Conservation (phyloP, 2,113 vertebrate genomes). For the Boleophthalmus pectinirostris region DNA sequence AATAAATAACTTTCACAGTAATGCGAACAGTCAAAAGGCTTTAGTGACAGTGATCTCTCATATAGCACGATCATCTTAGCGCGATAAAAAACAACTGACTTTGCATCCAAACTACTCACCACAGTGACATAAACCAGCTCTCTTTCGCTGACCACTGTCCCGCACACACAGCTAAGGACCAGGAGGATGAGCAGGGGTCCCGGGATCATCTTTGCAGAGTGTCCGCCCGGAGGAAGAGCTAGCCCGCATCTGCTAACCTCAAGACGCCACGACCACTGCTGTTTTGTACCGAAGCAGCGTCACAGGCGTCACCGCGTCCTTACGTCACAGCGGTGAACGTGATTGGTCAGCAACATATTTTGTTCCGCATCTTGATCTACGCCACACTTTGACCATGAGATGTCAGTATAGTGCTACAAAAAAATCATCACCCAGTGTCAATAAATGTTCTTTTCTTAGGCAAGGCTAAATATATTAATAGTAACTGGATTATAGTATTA, state of each 20-base stretch:
- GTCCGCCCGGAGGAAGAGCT: not conserved
- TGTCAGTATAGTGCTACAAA: slow-evolving; percentile 25
- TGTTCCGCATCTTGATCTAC: not conserved
- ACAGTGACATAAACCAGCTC: slow-evolving; percentile 56
- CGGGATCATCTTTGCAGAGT: slow-evolving; percentile 36
- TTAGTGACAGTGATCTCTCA: not conserved
- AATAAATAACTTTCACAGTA: too few species aligned
- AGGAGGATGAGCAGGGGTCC: slow-evolving; percentile 12
- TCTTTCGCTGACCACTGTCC: slow-evolving; percentile 21
- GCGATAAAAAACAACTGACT: not conserved
- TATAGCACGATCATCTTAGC: not conserved
- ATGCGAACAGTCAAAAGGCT: not conserved
- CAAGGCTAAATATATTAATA: too few species aligned
- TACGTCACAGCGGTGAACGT: not conserved
- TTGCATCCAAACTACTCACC: slow-evolving; percentile 49
- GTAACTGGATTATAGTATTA: too few species aligned
- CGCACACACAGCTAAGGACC: slow-evolving; percentile 7
- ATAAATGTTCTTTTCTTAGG: not conserved
- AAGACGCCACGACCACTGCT: not conserved
- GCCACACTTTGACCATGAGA: slow-evolving; percentile 24
- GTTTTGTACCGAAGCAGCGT: not conserved
- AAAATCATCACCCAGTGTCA: too few species aligned
- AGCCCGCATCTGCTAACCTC: not conserved
- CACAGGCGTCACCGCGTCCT: not conserved
- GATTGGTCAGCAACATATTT: not conserved